Evolutionary conservation across 2,113 vertebrate species (phyloP), one percentile per base, ranked within the genome.

Genomic region (Oryzias melastigma): DNA sequence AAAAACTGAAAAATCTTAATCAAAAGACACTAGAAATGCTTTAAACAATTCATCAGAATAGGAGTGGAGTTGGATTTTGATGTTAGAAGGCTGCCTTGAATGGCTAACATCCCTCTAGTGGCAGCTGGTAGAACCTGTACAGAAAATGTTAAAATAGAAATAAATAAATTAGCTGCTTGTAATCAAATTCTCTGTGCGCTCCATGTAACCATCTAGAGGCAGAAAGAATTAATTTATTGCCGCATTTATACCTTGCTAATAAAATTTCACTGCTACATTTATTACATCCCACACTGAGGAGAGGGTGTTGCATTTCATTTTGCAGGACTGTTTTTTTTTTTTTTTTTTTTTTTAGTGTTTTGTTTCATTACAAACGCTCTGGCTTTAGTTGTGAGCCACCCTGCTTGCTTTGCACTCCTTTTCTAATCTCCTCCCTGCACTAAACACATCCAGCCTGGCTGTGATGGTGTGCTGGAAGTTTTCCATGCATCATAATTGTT

Each of bases 401-500:
- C 84, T 57, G 82, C 77, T 62, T 80, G 71, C 64, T 57, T 78
- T 15, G 7, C 5, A 24, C 8, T 13, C 59, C 18, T 25, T n/a
- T 29, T 12, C 14, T 17, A 22, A 15, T 44, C 53, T 73, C 62
- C 68, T 64, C 80, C 58, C 75, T 73, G 62, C 69, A 75, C 77
- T 74, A 68, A 71, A 72, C 73, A 56, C 68, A 82, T 70, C 82
- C 77, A 78, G 77, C 67, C 73, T 74, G 85, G 77, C 76, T 77
- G 79, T 85, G 84, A 77, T 81, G 76, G 82, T 77, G 81, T 52
- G 81, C 83, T 92, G 92, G 91, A 92, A 89, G 82, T 91, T 91
- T 86, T 90, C 92, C 92, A 93, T 91, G 90, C 90, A 91, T 93
- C 89, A 92, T 91, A 91, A 93, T 93, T 85, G 85, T 91, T 91